Conservation (phyloP, 2,113 vertebrate species). For the Alectura lathami region DNA sequence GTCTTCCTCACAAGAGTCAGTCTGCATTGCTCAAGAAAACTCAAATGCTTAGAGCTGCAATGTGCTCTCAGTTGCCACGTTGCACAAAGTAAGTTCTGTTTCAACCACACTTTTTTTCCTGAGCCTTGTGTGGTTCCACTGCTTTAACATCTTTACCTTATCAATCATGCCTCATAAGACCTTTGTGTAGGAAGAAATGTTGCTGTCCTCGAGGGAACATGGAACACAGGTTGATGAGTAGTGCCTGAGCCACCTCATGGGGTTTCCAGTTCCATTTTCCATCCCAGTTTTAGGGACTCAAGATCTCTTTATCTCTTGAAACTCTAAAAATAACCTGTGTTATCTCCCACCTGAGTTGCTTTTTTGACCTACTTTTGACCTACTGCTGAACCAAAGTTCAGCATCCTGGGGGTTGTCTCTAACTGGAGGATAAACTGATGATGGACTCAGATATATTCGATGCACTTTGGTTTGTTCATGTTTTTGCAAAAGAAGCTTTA, state of each 20-base stretch:
- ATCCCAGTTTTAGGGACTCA: background rate
- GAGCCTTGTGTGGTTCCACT: background rate
- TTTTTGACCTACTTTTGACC: slow-evolving; percentile 37
- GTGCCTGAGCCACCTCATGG: background rate
- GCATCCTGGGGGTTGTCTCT: slow-evolving; percentile 24
- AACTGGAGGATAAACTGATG: background rate
- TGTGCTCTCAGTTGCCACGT: background rate
- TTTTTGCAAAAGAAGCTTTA: slow-evolving; percentile 8
- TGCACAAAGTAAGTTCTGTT: background rate
- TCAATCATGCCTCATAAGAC: background rate
- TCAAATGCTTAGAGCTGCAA: background rate
- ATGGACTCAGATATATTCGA: slow-evolving; percentile 12
- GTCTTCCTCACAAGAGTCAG: background rate
- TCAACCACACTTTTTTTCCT: background rate
- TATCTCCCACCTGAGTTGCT: background rate
- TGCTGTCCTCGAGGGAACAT: background rate
- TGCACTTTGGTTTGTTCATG: background rate
- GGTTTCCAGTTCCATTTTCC: background rate
- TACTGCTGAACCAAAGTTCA: slow-evolving; percentile 52
- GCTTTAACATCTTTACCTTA: background rate
- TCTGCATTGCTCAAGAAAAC: background rate
- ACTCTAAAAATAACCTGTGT: background rate
- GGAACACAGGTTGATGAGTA: background rate
- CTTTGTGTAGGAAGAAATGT: background rate
- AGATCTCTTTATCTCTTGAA: background rate